Evolutionary conservation across 92 coral and sea anemone genomes (phyloP).

Genomic region (Porites divaricata): DNA sequence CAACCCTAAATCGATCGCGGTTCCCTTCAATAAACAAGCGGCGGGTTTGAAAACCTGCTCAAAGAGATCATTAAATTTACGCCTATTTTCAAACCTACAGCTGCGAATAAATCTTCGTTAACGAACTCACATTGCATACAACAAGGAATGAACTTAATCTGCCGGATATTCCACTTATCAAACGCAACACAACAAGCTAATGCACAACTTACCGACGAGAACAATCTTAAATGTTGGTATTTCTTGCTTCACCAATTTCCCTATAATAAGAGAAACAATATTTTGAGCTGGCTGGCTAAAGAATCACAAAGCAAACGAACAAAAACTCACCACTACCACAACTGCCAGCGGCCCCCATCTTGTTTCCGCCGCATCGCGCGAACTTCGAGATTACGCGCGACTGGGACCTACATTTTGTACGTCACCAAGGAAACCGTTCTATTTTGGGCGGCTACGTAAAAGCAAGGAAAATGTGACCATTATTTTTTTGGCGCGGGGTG

Average conservation of each 20-base stretch:
- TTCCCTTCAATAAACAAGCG: background rate
- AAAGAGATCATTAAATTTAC: background rate
- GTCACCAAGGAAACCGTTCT: slow-evolving; percentile 17
- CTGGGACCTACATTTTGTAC: background rate
- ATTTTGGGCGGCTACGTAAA: background rate
- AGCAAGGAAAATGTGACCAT: background rate
- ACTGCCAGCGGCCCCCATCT: slow-evolving; percentile 86
- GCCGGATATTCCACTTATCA: background rate
- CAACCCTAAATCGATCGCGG: background rate
- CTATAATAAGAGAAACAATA: slow-evolving; percentile 31
- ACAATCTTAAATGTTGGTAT: slow-evolving; percentile 95
- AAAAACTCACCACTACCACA: slow-evolving; percentile 72
- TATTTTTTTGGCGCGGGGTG: too few relatives aligned
- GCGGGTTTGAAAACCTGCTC: too few relatives aligned
- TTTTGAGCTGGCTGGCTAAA: background rate
- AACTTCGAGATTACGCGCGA: slow-evolving; percentile 25
- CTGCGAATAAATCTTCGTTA: too few relatives aligned
- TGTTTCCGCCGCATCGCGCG: slow-evolving; percentile 4
- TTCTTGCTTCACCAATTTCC: slow-evolving; percentile 71
- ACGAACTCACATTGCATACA: background rate
- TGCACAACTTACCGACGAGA: slow-evolving; percentile 91
- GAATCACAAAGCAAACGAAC: background rate
- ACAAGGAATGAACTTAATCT: background rate
- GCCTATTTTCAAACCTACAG: too few relatives aligned
- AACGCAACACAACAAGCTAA: background rate